Base-by-base conservation (phyloP, 23 tunicate species). In the Trididemnum nubilum region DNA sequence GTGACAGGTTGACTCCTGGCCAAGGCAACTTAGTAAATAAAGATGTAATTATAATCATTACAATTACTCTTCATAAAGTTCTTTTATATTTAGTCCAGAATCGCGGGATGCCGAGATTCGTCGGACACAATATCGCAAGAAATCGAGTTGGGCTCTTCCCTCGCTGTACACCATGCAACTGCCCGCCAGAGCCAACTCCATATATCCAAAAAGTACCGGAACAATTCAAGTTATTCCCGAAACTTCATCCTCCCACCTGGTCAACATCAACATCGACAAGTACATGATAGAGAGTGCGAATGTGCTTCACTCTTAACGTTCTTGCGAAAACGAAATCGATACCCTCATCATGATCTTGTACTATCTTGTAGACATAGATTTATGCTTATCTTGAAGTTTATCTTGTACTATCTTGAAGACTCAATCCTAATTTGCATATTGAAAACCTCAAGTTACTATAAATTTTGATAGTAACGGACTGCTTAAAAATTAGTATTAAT, bases 71-170 rank as follows among this genome's bases (percentile, higher is more conserved):
- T n/a, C n/a, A n/a, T n/a, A n/a, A n/a, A n/a, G n/a, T n/a, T 9
- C 12, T 44, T 44, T 44, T 9, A 7, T 44, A 44, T 44, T 44
- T 44, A 44, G 54, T 9, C 54, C 54, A 44, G 54, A 44, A 15
- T 44, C 54, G 54, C 9, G 54, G 15, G 12, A 44, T 44, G 9
- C 54, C 15, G 12, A 15, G 15, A 44, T 7, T 44, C 54, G 15
- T 15, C 54, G 15, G 15, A 15, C 12, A 44, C 54, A 44, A 44
- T 44, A 9, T 24, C 78, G 94, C n/a, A 89, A 89, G 60, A 38
- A 78, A 22, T 89, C 94, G n/a, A 89, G 94, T 40, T 89, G 94
- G 94, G 77, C 87, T 0, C 61, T 89, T 29, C 94, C 94, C 1
- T 89, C 94, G 0, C 71, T 89, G 28, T 83, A 33, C 37, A 89